phyloP scores from a whole-genome alignment of 2,888 invertebrate species.

The Actias luna region DNA sequence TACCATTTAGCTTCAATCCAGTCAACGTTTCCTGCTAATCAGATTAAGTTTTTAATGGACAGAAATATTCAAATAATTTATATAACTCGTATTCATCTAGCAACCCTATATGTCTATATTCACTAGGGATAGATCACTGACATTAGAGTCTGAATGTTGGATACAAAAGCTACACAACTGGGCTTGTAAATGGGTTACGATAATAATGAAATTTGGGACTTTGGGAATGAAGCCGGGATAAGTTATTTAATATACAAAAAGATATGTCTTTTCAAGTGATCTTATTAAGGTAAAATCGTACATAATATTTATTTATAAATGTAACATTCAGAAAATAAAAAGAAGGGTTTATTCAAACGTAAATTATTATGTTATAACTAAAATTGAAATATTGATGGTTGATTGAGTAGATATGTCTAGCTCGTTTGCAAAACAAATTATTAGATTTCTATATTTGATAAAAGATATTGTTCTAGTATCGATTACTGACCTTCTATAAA shows the following conservation, averaged over 20 bases:
- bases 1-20: too few relatives aligned
- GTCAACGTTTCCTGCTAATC: too few relatives aligned
- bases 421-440: too few relatives aligned
- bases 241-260: conserved; percentile 8
- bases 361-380: not conserved
- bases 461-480: too few relatives aligned
- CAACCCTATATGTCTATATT: not conserved
- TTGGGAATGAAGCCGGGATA: conserved; percentile 4
- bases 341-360: not conserved
- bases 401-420: too few relatives aligned
- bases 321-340: not conserved
- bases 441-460: too few relatives aligned
- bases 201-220: conserved; percentile 12
- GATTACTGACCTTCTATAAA: too few relatives aligned
- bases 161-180: conserved; percentile 8
- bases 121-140: conserved; percentile 8
- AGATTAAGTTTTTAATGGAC: not conserved
- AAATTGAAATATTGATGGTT: too few relatives aligned
- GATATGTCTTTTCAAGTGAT: conserved; percentile 2
- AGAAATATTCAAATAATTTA: not conserved
- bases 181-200: conserved; percentile 5
- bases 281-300: not conserved
- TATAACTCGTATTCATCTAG: not conserved
- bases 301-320: conserved; percentile 2
- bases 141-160: conserved; percentile 8